These are phyloP conservation scores for Nymphicus hollandicus DNA, from an alignment of 2,113 vertebrate species.

Conservation along the genomic window DNA sequence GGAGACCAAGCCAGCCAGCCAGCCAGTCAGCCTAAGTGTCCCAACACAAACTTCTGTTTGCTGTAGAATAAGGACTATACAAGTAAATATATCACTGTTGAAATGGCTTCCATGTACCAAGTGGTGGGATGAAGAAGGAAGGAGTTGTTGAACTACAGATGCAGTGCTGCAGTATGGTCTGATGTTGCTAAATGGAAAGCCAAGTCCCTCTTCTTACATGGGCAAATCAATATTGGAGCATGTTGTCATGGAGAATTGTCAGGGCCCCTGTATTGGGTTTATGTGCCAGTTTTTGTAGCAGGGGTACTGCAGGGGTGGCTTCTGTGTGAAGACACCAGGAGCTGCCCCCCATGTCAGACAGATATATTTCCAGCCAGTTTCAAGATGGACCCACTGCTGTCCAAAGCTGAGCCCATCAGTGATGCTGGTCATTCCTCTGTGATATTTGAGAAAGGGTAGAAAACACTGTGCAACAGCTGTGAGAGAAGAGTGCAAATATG, in stretches of 20 bases:
- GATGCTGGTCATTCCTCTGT: neutral
- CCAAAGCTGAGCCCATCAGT: neutral
- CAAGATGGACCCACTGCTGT: rapidly evolving
- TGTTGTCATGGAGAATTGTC: neutral
- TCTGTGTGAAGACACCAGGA: neutral
- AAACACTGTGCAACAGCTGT: neutral
- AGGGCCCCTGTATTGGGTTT: neutral
- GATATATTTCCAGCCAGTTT: neutral
- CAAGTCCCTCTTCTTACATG: neutral
- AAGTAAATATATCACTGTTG: neutral
- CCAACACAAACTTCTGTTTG: neutral
- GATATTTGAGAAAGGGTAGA: neutral
- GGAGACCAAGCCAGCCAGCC: neutral
- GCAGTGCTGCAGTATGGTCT: neutral
- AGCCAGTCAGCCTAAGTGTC: neutral
- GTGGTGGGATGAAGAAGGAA: neutral
- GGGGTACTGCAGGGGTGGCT: neutral
- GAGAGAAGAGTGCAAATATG: neutral
- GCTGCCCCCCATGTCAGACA: neutral
- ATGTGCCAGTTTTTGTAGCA: rapidly evolving
- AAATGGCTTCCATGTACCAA: rapidly evolving
- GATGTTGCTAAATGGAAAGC: neutral
- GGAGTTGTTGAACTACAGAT: neutral
- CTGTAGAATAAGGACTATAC: neutral
- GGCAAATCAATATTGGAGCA: neutral